Evolutionary conservation across 1,140 invertebrate genomes (phyloP), one percentile per base, ranked within the genome.

Genomic region (Dinothrombium tinctorium): DNA sequence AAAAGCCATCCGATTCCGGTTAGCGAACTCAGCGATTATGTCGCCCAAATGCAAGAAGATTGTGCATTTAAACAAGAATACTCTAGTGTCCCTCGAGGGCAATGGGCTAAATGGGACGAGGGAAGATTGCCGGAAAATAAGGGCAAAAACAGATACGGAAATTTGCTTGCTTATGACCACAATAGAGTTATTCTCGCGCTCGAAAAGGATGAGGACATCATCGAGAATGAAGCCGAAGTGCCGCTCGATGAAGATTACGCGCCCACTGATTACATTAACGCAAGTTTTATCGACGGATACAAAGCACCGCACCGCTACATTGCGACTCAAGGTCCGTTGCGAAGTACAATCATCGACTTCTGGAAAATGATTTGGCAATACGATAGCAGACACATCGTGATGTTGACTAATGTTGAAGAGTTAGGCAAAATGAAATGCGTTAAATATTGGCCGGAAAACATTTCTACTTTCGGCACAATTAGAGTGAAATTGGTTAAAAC

Each of bases 351-450:
- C 2, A 59, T 60, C 31, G 76, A 82, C 55, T 81, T 83, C 56
- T 83, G 79, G 77, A 60, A 70, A 49, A 80, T 82, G 76, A 55
- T 78, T 15, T 68, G 76, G 52, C 68, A 78, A 52, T 67, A 76
- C 52, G 68, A 77, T 39, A 66, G 71, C 1, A 61, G 65, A 25
- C 59, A 78, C 9, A 75, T 83, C 51, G 68, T 79, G 20, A 81
- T 82, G 74, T 62, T 78, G 15, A 76, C 77, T 12, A 69, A 75
- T 49, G 68, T 77, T 38, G 59, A 71, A 1, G 80, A 84, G 60
- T 67, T 70, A 44, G 70, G 71, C 48, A 73, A 73, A 61, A 58
- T 61, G 43, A 74, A 74, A 51, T 75, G 73, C 51, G 59, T 68
- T 47, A 63, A 69, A 49, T 75, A 75, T 56, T 74, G 67, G 53